Conservation (phyloP, 2,113 vertebrate genomes). For the Pluvianellus socialis region DNA sequence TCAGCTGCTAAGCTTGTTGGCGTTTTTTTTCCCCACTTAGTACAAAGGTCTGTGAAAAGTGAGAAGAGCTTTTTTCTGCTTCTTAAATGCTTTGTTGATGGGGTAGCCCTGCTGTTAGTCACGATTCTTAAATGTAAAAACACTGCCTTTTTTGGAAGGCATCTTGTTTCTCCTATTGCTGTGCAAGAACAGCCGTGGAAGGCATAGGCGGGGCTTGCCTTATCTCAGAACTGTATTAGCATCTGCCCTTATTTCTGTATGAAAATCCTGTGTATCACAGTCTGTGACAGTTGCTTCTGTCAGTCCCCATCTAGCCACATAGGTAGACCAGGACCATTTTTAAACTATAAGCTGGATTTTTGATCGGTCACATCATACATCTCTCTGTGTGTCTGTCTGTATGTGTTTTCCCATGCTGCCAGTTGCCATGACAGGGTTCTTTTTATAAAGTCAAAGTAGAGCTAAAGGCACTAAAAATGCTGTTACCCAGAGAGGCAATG, state of each 20-base stretch:
- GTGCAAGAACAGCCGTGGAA: neutral
- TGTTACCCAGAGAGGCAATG: neutral
- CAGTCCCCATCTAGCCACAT: neutral
- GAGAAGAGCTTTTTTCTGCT: neutral
- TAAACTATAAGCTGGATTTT: neutral
- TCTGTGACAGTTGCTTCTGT: neutral
- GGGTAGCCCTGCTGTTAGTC: neutral
- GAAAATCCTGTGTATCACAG: neutral
- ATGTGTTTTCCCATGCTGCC: neutral
- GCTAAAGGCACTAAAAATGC: neutral
- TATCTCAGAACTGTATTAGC: neutral
- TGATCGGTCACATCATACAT: neutral
- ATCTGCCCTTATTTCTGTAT: neutral
- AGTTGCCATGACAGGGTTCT: neutral
- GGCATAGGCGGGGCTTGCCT: neutral
- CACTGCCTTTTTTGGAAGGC: neutral
- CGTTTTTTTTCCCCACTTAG: neutral
- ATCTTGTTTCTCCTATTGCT: neutral
- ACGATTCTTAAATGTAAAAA: neutral
- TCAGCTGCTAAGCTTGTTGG: neutral
- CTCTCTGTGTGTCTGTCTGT: neutral
- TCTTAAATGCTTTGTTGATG: neutral
- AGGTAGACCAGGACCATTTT: neutral
- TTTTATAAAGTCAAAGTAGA: neutral
- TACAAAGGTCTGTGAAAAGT: neutral